Evolutionary conservation across 64 coral and sea anemone species (phyloP), one percentile per base, ranked within the genome.

Genomic region (Pocillopora damicornis): DNA sequence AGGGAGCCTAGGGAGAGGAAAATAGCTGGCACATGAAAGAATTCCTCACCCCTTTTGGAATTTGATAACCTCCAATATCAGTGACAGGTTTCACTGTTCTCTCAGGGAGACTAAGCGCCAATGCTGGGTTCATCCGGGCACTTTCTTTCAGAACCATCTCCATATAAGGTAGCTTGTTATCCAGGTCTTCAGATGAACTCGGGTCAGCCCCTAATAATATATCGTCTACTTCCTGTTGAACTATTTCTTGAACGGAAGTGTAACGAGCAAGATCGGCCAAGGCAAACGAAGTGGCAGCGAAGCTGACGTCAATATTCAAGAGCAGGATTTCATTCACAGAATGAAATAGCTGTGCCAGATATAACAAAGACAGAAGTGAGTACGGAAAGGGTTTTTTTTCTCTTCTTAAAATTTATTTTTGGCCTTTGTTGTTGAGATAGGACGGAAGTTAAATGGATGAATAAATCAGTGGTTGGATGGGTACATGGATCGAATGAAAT

Each of bases 141-240:
- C 95, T 98, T 80, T 98, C 95, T 67, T 98, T 98, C 20, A 98
- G 66, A 35, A 98, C 88, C 74, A 87, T 93, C 85, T 98, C 91
- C 95, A 98, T 84, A 89, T 91, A 98, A 67, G 95, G 91, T 23
- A 98, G 59, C 72, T 59, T 90, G 16, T 91, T 98, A 65, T 88
- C 76, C 63, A 98, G 83, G n/a, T 93, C 89, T 56, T 74, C 18
- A 59, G 57, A 79, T 2, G 68, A 79, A 45, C 79, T 86, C 15
- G 91, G 91, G 9, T 98, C 95, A 25, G 63, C 36, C 0, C 91
- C 95, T 5, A 86, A 75, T 22, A 98, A 80, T 8, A 87, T 59
- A 18, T 86, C 80, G 86, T 98, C 95, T 85, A 98, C 85, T 74
- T 98, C 89, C 10, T 60, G 77, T 59, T 61, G 80, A 61, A 98